Evolutionary conservation across 1,140 invertebrate species (phyloP).

Genomic region (Oncopodura yosiiana): DNA sequence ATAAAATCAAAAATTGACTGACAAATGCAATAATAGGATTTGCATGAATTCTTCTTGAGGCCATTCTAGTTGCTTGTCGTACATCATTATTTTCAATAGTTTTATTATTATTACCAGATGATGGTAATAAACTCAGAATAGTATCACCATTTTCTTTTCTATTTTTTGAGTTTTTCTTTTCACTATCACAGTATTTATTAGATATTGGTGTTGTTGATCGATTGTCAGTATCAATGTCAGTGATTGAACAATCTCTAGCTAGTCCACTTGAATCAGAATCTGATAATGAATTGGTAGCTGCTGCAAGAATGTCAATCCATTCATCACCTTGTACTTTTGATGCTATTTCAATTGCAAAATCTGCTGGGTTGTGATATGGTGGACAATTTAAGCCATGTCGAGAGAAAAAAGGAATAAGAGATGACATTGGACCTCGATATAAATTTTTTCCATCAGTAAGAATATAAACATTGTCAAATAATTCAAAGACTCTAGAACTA

Average conservation of each 20-base stretch:
- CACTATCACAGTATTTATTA: too few relatives aligned
- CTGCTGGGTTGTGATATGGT: slow-evolving; percentile 89
- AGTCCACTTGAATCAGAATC: slow-evolving; percentile 40
- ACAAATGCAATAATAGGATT: slow-evolving; percentile 17
- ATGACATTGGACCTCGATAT: slow-evolving; percentile 68
- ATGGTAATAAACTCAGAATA: slow-evolving; percentile 11
- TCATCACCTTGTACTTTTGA: slow-evolving; percentile 79
- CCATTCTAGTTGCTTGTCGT: too few relatives aligned
- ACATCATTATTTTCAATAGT: too few relatives aligned
- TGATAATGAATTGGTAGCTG: slow-evolving; percentile 48
- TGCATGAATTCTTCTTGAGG: slow-evolving; percentile 19
- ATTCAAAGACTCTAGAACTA: slow-evolving; percentile 86
- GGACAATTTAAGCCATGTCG: slow-evolving; percentile 76
- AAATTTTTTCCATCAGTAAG: slow-evolving; percentile 84
- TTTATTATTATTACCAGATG: too few relatives aligned
- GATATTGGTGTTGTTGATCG: slow-evolving; percentile 17
- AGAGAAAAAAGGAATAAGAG: slow-evolving; percentile 77
- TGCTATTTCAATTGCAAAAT: slow-evolving; percentile 88
- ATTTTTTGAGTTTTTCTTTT: too few relatives aligned
- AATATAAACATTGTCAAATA: slow-evolving; percentile 87
- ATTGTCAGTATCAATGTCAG: slow-evolving; percentile 22
- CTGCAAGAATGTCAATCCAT: slow-evolving; percentile 69
- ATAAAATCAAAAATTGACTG: slow-evolving; percentile 79
- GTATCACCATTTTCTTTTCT: slow-evolving; percentile 14
- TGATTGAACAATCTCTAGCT: slow-evolving; percentile 48